Conservation (phyloP, 2,113 vertebrate species). For the human region DNA sequence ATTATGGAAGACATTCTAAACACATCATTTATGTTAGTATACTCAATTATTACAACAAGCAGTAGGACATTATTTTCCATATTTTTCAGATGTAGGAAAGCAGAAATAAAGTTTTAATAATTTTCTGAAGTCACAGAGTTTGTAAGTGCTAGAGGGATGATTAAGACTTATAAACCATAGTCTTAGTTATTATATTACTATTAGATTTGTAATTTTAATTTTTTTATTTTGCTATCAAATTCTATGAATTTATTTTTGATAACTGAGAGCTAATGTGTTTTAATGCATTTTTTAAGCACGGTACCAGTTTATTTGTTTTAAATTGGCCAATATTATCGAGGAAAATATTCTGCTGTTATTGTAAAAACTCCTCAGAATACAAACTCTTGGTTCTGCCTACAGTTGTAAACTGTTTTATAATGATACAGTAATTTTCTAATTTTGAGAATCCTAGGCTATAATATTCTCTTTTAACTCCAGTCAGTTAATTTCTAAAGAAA, state of each 20-base stretch:
- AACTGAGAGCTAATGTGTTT: neutral
- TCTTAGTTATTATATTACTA: neutral
- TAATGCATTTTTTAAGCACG: neutral
- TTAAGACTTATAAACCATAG: neutral
- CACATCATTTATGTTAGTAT: neutral
- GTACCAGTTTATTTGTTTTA: neutral
- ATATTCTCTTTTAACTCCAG: neutral
- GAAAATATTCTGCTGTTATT: neutral
- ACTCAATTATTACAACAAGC: neutral
- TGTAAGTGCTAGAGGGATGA: neutral
- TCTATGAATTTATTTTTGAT: neutral
- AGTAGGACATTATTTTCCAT: neutral
- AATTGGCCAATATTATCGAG: neutral
- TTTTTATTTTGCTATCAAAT: neutral
- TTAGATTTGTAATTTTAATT: neutral
- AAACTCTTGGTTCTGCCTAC: neutral
- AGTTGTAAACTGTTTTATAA: neutral
- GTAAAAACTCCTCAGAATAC: neutral
- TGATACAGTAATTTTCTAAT: neutral
- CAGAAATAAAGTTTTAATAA: neutral
- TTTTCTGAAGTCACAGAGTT: neutral
- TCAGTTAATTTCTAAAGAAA: neutral
- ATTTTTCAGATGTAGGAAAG: neutral
- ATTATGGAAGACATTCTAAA: neutral
- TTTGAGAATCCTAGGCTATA: neutral